Evolutionary conservation across 2,113 vertebrate species (phyloP).

Genomic region (Anolis sagrei): DNA sequence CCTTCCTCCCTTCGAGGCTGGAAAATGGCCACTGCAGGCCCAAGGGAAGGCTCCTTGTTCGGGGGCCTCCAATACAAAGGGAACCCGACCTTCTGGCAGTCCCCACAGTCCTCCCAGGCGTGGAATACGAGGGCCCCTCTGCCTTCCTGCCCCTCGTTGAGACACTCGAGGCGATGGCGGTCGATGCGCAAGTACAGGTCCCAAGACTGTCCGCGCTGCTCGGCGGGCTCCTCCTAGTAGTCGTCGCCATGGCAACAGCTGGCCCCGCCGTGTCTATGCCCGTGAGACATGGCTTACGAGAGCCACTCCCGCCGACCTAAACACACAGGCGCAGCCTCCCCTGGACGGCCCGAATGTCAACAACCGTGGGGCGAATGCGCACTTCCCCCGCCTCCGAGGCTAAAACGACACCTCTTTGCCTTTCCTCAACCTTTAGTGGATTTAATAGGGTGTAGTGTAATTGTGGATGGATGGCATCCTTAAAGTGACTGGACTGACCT

Average conservation of each 20-base stretch:
- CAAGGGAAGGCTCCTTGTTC: too few relatives aligned
- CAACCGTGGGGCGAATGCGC: not conserved
- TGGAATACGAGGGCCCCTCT: slow-evolving; percentile 93
- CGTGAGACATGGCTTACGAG: slow-evolving; percentile 66
- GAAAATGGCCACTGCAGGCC: too few relatives aligned
- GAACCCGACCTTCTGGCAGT: slow-evolving; percentile 90
- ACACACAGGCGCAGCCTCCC: too few relatives aligned
- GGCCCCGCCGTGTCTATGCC: slow-evolving; percentile 74
- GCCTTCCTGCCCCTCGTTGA: slow-evolving; percentile 93
- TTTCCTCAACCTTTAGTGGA: too few relatives aligned
- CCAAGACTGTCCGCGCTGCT: slow-evolving; percentile 88
- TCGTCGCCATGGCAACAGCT: slow-evolving; percentile 66
- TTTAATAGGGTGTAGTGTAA: too few relatives aligned
- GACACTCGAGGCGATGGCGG: slow-evolving; percentile 90
- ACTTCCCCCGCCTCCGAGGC: too few relatives aligned
- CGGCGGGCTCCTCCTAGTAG: slow-evolving; percentile 83
- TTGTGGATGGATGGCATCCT: too few relatives aligned
- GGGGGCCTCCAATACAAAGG: too few relatives aligned
- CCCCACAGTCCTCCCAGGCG: slow-evolving; percentile 89
- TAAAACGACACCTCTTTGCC: too few relatives aligned
- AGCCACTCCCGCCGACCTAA: too few relatives aligned
- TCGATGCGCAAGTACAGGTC: slow-evolving; percentile 90
- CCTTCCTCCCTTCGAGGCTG: too few relatives aligned
- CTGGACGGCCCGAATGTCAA: not conserved
- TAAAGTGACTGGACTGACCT: too few relatives aligned